A percentile compares a stretch with the other conserved stretches of the same genome.
Conservation (phyloP, 2,113 vertebrate species). For the Hydrolagus affinis region DNA sequence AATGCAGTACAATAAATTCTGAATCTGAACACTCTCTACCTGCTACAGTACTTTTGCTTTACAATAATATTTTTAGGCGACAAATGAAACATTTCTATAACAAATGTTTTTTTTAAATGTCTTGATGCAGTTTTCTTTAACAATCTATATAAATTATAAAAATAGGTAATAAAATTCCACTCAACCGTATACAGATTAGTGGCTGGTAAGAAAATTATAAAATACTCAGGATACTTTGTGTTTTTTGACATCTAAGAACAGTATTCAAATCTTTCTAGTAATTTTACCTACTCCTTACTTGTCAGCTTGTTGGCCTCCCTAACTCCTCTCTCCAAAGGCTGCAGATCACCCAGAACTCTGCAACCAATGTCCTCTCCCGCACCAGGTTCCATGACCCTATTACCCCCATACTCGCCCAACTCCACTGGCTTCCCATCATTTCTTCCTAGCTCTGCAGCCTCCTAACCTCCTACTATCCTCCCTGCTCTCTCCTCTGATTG, state of each 20-base stretch:
- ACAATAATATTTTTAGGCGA: neutral
- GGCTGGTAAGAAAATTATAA: too few relatives aligned
- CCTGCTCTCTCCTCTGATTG: too few relatives aligned
- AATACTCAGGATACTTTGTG: neutral
- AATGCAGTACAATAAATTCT: slow-evolving; percentile 19
- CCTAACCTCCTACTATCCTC: too few relatives aligned
- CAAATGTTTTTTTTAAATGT: neutral
- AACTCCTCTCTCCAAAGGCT: too few relatives aligned
- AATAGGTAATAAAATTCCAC: neutral
- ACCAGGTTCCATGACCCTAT: too few relatives aligned
- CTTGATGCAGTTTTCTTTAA: neutral
- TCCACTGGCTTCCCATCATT: too few relatives aligned
- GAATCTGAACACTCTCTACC: too few relatives aligned
- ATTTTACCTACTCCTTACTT: neutral
- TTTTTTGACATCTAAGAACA: neutral
- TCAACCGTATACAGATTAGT: neutral
- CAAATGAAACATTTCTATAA: neutral
- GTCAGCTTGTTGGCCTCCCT: too few relatives aligned
- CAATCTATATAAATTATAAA: neutral
- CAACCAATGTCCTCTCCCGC: too few relatives aligned
- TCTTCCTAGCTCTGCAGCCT: too few relatives aligned
- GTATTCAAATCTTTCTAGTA: neutral
- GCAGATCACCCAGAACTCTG: too few relatives aligned
- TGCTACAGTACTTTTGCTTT: neutral
- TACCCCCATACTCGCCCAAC: too few relatives aligned